Evolutionary conservation across 2,888 invertebrate genomes (phyloP).

Genomic region (Monochamus alternatus): DNA sequence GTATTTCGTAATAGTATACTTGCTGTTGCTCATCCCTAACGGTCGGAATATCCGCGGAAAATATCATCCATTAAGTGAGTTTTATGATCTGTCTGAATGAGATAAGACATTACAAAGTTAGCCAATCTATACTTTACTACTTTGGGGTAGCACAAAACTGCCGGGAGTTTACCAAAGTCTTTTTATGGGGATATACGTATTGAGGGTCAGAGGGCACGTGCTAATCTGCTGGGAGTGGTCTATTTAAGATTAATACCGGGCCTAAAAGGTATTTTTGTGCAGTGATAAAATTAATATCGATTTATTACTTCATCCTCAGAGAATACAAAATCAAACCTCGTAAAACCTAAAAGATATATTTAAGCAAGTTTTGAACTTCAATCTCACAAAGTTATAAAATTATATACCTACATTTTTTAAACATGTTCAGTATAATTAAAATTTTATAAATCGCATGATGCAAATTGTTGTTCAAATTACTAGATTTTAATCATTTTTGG

Average conservation of each 20-base stretch:
- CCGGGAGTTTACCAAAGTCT: slow-evolving; percentile 55
- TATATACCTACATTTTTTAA: too few species aligned
- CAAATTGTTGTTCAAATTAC: too few species aligned
- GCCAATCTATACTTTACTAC: slow-evolving; percentile 69
- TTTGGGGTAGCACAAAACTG: slow-evolving; percentile 56
- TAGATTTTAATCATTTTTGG: too few species aligned
- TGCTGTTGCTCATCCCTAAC: slow-evolving; percentile 57
- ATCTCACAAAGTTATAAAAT: too few species aligned
- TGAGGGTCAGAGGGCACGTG: slow-evolving; percentile 55
- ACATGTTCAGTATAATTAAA: too few species aligned
- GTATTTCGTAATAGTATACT: slow-evolving; percentile 55
- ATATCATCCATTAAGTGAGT: slow-evolving; percentile 67
- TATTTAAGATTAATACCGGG: not conserved
- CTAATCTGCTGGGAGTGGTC: slow-evolving; percentile 45
- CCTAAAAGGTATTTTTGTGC: slow-evolving; percentile 6
- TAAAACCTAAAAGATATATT: too few species aligned
- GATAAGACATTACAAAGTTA: slow-evolving; percentile 70
- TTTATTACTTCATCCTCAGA: not conserved
- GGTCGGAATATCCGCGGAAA: slow-evolving; percentile 59
- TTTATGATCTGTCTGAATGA: slow-evolving; percentile 67
- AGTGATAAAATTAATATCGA: slow-evolving; percentile 14
- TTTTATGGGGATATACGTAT: slow-evolving; percentile 58
- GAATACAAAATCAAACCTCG: too few species aligned
- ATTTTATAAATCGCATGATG: too few species aligned
- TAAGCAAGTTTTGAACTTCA: too few species aligned